Evolutionary conservation across 2,888 invertebrate species (phyloP).

Genomic region (Fissipunctia ypsillon): DNA sequence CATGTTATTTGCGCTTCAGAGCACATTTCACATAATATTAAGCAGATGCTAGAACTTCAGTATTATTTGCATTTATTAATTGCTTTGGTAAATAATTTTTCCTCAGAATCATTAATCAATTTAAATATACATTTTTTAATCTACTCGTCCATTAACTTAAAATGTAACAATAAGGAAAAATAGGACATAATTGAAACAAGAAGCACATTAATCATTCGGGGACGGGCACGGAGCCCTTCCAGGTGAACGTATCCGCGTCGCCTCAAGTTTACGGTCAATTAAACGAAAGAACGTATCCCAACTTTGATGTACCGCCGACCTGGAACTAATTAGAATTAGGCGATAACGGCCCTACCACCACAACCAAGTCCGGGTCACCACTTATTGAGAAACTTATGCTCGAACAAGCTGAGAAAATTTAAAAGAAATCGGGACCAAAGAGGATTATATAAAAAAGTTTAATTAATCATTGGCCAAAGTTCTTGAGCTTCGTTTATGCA

Average conservation of each 20-base stretch:
- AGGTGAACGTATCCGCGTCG: conserved; percentile 76
- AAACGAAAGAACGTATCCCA: conserved; percentile 84
- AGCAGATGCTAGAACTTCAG: conserved; percentile 10
- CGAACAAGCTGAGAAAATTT: conserved; percentile 68
- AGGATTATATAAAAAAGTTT: conserved; percentile 62
- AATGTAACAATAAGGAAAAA: conserved; percentile 21
- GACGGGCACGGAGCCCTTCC: conserved; percentile 68
- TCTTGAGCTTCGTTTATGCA: conserved; percentile 53
- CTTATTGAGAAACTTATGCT: conserved; percentile 74
- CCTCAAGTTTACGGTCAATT: conserved; percentile 84
- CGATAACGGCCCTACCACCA: conserved; percentile 75
- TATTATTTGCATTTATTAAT: conserved; percentile 28
- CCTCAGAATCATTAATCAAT: background rate
- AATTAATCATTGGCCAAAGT: conserved; percentile 61
- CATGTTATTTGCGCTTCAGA: conserved; percentile 25
- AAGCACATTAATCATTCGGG: conserved; percentile 68
- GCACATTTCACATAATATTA: conserved; percentile 22
- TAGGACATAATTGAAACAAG: conserved; percentile 49
- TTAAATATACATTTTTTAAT: conserved; percentile 9
- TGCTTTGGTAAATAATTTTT: conserved; percentile 1
- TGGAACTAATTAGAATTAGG: conserved; percentile 87
- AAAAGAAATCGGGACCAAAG: conserved; percentile 57
- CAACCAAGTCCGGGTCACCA: conserved; percentile 66
- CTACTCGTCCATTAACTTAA: background rate
- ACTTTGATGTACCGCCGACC: conserved; percentile 85